A percentile compares a stretch with the other conserved stretches of the same genome.
Conservation (phyloP, 2,888 invertebrate species). For the Plebejus anna region DNA sequence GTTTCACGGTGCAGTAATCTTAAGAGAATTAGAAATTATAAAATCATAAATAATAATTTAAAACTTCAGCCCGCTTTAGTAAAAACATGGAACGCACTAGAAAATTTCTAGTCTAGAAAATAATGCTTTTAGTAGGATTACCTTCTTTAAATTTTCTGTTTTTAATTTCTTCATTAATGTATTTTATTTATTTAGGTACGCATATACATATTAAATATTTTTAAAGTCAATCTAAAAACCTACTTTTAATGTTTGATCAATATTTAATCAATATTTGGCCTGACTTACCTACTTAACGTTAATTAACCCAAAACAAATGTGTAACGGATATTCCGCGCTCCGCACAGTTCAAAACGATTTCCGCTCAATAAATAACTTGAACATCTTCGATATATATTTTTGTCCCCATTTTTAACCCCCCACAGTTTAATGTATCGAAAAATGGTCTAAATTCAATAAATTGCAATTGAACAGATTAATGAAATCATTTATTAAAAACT, state of each 20-base stretch:
- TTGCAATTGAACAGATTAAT: background rate
- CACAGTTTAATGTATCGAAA: background rate
- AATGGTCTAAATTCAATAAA: background rate
- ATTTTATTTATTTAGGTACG: too few species aligned
- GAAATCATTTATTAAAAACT: background rate
- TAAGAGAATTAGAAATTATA: background rate
- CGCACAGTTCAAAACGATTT: slow-evolving; percentile 3
- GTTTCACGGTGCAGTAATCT: background rate
- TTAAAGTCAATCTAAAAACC: background rate
- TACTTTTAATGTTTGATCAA: background rate
- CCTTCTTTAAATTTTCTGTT: too few species aligned
- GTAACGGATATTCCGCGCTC: slow-evolving; percentile 8
- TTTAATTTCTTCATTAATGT: too few species aligned
- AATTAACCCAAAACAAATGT: slow-evolving; percentile 17
- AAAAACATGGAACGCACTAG: background rate
- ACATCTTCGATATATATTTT: background rate
- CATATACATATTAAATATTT: background rate
- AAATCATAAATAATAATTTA: slow-evolving; percentile 6
- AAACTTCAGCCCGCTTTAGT: background rate
- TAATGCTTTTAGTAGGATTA: too few species aligned
- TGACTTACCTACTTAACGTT: slow-evolving; percentile 14
- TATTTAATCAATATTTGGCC: slow-evolving; percentile 7
- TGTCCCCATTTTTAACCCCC: slow-evolving; percentile 7
- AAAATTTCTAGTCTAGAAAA: background rate
- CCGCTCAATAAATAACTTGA: slow-evolving; percentile 6